These are phyloP conservation scores for Sinodicranocentrus sp. DNA, from an alignment of 2,888 invertebrate genomes.

Conservation along the genomic window DNA sequence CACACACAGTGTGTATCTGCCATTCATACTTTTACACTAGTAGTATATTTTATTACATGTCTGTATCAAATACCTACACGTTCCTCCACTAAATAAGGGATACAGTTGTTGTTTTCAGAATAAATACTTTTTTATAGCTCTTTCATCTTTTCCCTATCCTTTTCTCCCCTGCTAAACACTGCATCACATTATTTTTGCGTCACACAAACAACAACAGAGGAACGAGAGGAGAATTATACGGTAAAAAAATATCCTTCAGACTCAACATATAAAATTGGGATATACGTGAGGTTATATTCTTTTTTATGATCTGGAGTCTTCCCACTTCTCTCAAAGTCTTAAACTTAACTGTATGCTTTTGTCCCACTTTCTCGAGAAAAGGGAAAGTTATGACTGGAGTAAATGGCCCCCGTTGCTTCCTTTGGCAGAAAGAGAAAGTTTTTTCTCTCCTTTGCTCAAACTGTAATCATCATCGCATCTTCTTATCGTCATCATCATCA, in stretches of 20 bases:
- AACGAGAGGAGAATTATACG: too few species aligned
- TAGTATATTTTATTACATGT: neutral
- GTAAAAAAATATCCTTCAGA: too few species aligned
- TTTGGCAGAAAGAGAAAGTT: slow-evolving; percentile 29
- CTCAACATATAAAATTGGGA: neutral
- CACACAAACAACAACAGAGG: slow-evolving; percentile 1
- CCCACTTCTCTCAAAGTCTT: neutral
- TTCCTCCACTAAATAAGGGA: neutral
- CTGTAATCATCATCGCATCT: slow-evolving; percentile 49
- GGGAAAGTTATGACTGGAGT: slow-evolving; percentile 44
- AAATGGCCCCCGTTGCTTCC: slow-evolving; percentile 53
- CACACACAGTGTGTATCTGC: slow-evolving; percentile 5
- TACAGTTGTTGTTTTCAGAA: neutral
- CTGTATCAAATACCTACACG: neutral
- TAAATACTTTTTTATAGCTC: slow-evolving; percentile 22
- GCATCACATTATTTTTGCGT: slow-evolving; percentile 32
- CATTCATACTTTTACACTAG: slow-evolving; percentile 28
- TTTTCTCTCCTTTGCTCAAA: slow-evolving; percentile 13
- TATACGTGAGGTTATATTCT: too few species aligned
- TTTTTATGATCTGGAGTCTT: slow-evolving; percentile 18
- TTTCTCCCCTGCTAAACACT: slow-evolving; percentile 17
- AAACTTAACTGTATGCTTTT: slow-evolving; percentile 28
- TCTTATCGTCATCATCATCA: slow-evolving; percentile 31
- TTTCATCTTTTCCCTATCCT: slow-evolving; percentile 8
- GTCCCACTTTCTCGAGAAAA: slow-evolving; percentile 27